phyloP scores from a whole-genome alignment of 1,140 invertebrate genomes.

The Ips typographus region DNA sequence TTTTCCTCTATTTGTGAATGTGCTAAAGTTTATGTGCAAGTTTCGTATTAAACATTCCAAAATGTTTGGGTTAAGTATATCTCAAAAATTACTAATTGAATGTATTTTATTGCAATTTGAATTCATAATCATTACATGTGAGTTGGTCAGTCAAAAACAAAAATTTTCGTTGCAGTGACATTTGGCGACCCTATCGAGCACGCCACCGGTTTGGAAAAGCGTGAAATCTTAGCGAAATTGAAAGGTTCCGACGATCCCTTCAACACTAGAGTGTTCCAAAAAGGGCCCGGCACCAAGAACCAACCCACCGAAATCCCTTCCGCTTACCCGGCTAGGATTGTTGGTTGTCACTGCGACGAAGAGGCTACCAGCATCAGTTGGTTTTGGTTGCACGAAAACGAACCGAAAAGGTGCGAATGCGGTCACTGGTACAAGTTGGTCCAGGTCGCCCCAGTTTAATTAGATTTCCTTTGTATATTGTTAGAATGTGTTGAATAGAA shows the following conservation, averaged over 20 bases:
- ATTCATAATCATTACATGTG: no score
- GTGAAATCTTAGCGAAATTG: conserved; percentile 79
- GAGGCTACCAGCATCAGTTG: conserved; percentile 85
- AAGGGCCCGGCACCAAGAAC: conserved; percentile 79
- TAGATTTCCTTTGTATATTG: no score
- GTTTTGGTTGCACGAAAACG: conserved; percentile 90
- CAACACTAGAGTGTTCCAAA: conserved; percentile 77
- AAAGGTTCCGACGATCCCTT: conserved; percentile 92
- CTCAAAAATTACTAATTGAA: no score
- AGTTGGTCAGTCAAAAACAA: background rate
- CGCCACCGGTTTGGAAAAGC: conserved; percentile 89
- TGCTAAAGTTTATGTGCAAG: no score
- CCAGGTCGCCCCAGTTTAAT: conserved; percentile 68
- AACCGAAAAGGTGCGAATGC: conserved; percentile 89
- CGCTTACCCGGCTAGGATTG: conserved; percentile 81
- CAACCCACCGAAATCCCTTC: conserved; percentile 88
- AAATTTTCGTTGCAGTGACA: conserved; percentile 52
- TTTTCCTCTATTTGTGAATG: no score
- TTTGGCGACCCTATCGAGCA: conserved; percentile 87
- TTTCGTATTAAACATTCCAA: no score
- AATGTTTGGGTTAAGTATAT: no score
- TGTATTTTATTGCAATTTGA: no score
- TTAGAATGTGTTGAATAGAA: no score
- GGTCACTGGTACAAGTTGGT: conserved; percentile 95
- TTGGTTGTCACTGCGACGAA: conserved; percentile 97